Percentiles rank a stretch among this genome's conserved stretches.
These are phyloP conservation scores for Semicossyphus pulcher DNA, from an alignment of 2,113 vertebrate species.

Conservation along the genomic window DNA sequence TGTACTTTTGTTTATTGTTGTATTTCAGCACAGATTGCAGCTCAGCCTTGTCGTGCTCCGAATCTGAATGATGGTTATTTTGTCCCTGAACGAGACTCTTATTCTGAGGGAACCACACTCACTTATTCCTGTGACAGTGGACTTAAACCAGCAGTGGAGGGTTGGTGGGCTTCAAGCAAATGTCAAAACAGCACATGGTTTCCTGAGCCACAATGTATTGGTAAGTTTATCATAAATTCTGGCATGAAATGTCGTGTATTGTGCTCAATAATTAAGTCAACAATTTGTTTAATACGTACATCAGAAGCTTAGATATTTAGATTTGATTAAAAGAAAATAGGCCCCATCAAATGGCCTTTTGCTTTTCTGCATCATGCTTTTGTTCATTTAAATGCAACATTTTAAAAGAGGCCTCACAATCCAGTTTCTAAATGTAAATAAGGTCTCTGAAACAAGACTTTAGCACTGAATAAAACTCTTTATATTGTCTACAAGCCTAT, in stretches of 20 bases:
- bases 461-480: too few relatives aligned
- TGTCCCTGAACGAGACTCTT: neutral
- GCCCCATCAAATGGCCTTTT: too few relatives aligned
- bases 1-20: neutral
- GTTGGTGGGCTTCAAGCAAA: slow-evolving; percentile 63
- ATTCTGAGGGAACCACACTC: accelerated
- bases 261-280: neutral
- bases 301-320: too few relatives aligned
- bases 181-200: slow-evolving; percentile 56
- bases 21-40: neutral
- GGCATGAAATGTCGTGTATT: too few relatives aligned
- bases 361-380: too few relatives aligned
- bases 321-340: too few relatives aligned
- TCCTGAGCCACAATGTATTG: slow-evolving; percentile 51
- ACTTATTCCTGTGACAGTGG: slow-evolving; percentile 38
- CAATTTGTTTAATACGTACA: too few relatives aligned
- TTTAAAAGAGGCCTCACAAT: too few relatives aligned
- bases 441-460: too few relatives aligned
- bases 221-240: slow-evolving; percentile 38
- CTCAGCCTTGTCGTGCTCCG: neutral
- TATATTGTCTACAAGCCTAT: too few relatives aligned
- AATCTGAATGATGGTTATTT: neutral
- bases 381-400: too few relatives aligned
- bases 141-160: slow-evolving; percentile 38
- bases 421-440: too few relatives aligned